These are phyloP conservation scores for Timema cristinae DNA, from an alignment of 2,888 invertebrate species.

Conservation along the genomic window DNA sequence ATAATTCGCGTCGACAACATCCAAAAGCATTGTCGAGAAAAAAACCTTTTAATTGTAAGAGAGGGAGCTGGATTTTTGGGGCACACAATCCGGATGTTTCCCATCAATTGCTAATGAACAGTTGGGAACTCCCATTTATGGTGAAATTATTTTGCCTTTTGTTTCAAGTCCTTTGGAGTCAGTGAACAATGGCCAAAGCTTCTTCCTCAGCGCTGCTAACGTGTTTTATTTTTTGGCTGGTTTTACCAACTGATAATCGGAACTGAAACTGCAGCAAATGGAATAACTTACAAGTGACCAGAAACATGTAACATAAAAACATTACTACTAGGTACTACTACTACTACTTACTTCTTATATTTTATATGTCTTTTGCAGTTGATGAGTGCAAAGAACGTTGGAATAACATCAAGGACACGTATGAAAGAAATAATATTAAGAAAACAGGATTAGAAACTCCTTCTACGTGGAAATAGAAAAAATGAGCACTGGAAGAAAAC, in stretches of 20 bases:
- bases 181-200: not conserved
- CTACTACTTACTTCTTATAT: not conserved
- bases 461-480: conserved; percentile 18
- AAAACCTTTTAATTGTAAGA: conserved; percentile 3
- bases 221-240: conserved; percentile 2
- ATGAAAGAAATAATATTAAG: conserved; percentile 23
- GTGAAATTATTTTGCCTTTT: conserved; percentile 14
- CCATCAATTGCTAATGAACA: conserved; percentile 15
- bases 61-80: conserved; percentile 7
- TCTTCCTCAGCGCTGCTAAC: conserved; percentile 15
- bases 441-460: conserved; percentile 20
- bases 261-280: conserved; percentile 12
- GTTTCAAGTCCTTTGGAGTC: conserved; percentile 12
- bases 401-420: conserved; percentile 29
- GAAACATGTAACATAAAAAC: not conserved
- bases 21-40: conserved; percentile 13
- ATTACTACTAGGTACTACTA: not conserved
- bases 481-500: conserved; percentile 23
- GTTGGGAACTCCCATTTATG: conserved; percentile 17
- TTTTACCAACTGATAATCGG: not conserved
- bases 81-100: conserved; percentile 9
- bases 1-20: conserved; percentile 14
- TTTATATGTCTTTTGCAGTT: conserved; percentile 22
- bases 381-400: conserved; percentile 27
- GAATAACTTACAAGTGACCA: conserved; percentile 4